These are phyloP conservation scores for Hormaphis cornu DNA, from an alignment of 1,140 invertebrate species.

Conservation along the genomic window DNA sequence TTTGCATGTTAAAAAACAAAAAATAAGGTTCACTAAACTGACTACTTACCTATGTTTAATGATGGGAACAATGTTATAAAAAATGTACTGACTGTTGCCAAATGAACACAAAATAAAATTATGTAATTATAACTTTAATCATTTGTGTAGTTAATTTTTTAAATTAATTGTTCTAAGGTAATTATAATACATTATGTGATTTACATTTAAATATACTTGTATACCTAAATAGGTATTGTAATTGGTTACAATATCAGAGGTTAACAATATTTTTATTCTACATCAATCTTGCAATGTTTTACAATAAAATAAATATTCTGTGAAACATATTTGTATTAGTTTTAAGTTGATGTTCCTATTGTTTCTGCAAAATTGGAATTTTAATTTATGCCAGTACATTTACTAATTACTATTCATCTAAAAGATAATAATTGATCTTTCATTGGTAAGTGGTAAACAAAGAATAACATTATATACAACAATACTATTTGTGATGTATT, in stretches of 20 bases:
- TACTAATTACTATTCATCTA: too few relatives aligned
- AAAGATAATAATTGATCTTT: neutral
- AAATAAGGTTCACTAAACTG: neutral
- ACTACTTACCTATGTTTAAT: conserved; percentile 11
- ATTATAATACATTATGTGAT: conserved; percentile 6
- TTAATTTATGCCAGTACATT: too few relatives aligned
- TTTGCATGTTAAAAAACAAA: neutral
- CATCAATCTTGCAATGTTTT: too few relatives aligned
- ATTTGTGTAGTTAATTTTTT: neutral
- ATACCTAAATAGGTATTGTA: neutral
- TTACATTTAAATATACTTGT: too few relatives aligned
- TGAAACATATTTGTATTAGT: too few relatives aligned
- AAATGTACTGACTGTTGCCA: neutral
- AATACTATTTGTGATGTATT: too few relatives aligned
- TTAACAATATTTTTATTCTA: neutral
- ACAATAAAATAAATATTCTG: too few relatives aligned
- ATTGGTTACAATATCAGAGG: neutral
- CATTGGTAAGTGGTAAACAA: neutral
- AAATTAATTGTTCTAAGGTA: neutral
- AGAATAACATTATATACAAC: neutral
- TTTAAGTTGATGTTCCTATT: too few relatives aligned
- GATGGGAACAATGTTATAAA: neutral
- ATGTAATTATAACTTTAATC: neutral
- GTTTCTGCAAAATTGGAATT: too few relatives aligned
- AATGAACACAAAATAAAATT: neutral